Percentiles rank a stretch among this genome's conserved stretches.
Conservation (phyloP, 2,888 invertebrate species). For the Limenitis camilla region DNA sequence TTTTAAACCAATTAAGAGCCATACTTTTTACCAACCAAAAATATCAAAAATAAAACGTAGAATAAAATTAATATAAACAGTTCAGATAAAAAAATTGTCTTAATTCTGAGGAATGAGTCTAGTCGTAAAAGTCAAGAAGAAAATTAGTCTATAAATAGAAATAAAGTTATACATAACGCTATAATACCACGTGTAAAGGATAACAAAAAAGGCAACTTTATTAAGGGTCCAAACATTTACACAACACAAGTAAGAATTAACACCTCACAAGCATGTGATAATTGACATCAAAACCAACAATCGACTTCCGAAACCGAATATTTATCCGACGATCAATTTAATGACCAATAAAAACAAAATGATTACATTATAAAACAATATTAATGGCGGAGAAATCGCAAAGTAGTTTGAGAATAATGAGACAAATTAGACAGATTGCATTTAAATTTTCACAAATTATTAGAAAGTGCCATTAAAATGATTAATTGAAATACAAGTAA, state of each 20-base stretch:
- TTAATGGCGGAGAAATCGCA: conserved; percentile 3
- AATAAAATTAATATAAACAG: too few species aligned
- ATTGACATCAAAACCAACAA: background rate
- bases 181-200: background rate
- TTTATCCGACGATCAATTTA: conserved; percentile 8
- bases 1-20: too few species aligned
- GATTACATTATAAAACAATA: conserved; percentile 6
- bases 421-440: conserved; percentile 5
- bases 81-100: too few species aligned
- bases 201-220: background rate
- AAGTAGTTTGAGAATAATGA: background rate
- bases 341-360: conserved; percentile 14
- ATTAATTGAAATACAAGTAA: too few species aligned
- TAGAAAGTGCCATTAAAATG: too few species aligned
- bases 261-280: background rate
- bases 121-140: too few species aligned
- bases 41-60: too few species aligned
- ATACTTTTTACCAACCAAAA: too few species aligned
- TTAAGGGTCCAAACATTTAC: background rate
- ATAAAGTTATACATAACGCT: too few species aligned
- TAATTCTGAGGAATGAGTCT: too few species aligned
- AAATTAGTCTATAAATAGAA: background rate
- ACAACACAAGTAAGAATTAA: background rate
- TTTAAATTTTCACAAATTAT: too few species aligned
- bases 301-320: background rate